Evolutionary conservation across 2,888 invertebrate genomes (phyloP), one percentile per base, ranked within the genome.

Genomic region (Mimumesa dahlbomi): DNA sequence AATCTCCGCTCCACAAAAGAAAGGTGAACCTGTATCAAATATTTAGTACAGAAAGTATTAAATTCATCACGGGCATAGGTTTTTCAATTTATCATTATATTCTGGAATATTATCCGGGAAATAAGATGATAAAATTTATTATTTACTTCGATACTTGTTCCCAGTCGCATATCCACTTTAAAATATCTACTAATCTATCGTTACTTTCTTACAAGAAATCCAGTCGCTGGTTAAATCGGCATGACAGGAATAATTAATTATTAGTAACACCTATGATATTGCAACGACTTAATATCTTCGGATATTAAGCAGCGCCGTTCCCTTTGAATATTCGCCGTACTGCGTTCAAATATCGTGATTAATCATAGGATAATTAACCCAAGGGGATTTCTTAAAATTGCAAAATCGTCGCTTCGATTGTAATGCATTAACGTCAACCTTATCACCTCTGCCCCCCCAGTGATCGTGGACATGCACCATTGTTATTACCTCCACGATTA

Each of bases 401-500:
- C 67, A 61, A 68, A 64, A 68, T 43, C 19, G 54, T 54, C 63
- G 49, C 63, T 46, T 49, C 54, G 63, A 58, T 71, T 66, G 53
- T 61, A 57, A 57, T 76, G 69, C 64, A 65, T 76, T 76, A 74
- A 77, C 71, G 66, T 77, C 63, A 63, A 49, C 53, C 77, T 77
- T 77, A 77, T 77, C 77, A 67, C 70, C 58, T 62, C 49, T 49
- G 61, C 59, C 56, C 38, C 25, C 56, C 59, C 73, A 61, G 49
- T 40, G 61, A 50, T 57, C 64, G 53, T 22, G 22, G 22, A 57
- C 61, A 58, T 36, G 57, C 57, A 43, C 68, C 72, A 79, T 77
- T 79, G 77, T 79, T 77, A 78, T 74, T 73, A 61, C 68, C 68
- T 45, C 65, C 71, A 66, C 67, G 71, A 82, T 78, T 73, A 78